phyloP scores from a whole-genome alignment of 1,140 invertebrate genomes.

The Diorhabda sublineata region DNA sequence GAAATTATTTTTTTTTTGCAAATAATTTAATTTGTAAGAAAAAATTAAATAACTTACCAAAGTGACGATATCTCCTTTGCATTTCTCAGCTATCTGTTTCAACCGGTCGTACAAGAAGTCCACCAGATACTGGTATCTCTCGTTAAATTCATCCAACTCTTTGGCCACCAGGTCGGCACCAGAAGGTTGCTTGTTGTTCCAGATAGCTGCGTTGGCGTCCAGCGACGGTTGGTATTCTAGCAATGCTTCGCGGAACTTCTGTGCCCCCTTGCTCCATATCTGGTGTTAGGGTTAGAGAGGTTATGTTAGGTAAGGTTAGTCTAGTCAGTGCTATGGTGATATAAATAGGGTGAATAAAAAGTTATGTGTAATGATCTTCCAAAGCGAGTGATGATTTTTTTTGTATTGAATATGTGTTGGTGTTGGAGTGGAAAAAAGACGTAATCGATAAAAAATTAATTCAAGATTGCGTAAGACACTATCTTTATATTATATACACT shows the following conservation, averaged over 20 bases:
- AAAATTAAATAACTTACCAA: slow-evolving; percentile 56
- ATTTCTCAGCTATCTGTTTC: slow-evolving; percentile 56
- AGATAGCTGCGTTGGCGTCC: slow-evolving; percentile 56
- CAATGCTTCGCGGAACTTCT: slow-evolving; percentile 82
- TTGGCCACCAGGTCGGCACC: slow-evolving; percentile 78
- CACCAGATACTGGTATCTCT: slow-evolving; percentile 71
- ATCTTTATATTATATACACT: too few relatives aligned
- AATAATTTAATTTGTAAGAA: neutral
- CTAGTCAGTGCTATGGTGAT: slow-evolving; percentile 30
- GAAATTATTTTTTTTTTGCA: neutral
- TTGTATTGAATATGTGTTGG: neutral
- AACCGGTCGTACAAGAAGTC: slow-evolving; percentile 67
- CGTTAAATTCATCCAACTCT: slow-evolving; percentile 83
- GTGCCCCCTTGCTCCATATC: slow-evolving; percentile 50
- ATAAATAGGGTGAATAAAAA: neutral
- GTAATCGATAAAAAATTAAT: too few relatives aligned
- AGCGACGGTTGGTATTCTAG: slow-evolving; percentile 81
- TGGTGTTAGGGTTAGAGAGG: slow-evolving; percentile 57
- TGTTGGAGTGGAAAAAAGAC: too few relatives aligned
- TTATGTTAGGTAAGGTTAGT: slow-evolving; percentile 44
- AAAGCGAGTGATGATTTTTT: slow-evolving; percentile 13
- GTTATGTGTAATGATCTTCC: slow-evolving; percentile 18
- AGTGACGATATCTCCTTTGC: slow-evolving; percentile 59
- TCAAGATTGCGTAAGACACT: too few relatives aligned
- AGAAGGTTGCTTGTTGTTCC: slow-evolving; percentile 38